Conservation (phyloP, 1,140 invertebrate genomes). For the Octopus bimaculoides region DNA sequence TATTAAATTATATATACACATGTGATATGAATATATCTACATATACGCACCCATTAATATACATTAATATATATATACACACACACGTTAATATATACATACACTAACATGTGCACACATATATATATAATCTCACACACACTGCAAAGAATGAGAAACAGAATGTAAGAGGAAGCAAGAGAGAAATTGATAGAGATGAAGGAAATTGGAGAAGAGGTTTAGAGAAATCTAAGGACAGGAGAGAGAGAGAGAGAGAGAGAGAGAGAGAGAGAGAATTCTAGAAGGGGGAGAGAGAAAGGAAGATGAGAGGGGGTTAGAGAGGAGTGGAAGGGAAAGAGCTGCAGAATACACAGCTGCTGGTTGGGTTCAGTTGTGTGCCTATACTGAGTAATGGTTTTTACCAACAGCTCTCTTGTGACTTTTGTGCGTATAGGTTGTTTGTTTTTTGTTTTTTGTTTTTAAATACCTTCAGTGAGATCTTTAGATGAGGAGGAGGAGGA, state of each 20-base stretch:
- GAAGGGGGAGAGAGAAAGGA: background rate
- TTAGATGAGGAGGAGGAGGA: too few relatives aligned
- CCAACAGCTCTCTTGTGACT: too few relatives aligned
- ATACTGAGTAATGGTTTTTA: too few relatives aligned
- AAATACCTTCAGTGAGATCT: too few relatives aligned
- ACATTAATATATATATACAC: background rate
- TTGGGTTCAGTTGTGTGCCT: too few relatives aligned
- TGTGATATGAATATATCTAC: too few relatives aligned
- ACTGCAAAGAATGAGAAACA: background rate
- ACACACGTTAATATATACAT: background rate
- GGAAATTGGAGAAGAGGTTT: background rate
- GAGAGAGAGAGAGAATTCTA: background rate
- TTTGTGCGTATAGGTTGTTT: too few relatives aligned
- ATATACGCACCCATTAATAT: too few relatives aligned
- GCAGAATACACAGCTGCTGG: too few relatives aligned
- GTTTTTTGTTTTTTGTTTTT: too few relatives aligned
- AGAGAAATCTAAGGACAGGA: background rate
- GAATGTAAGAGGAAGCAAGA: background rate
- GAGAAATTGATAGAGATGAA: background rate
- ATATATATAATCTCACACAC: background rate
- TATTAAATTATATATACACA: too few relatives aligned
- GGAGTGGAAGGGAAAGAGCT: background rate
- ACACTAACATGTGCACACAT: background rate
- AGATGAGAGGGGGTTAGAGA: background rate
- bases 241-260: slow-evolving; percentile 15